Conservation (phyloP, 1,140 invertebrate species). For the Protaetia brevitarsis region DNA sequence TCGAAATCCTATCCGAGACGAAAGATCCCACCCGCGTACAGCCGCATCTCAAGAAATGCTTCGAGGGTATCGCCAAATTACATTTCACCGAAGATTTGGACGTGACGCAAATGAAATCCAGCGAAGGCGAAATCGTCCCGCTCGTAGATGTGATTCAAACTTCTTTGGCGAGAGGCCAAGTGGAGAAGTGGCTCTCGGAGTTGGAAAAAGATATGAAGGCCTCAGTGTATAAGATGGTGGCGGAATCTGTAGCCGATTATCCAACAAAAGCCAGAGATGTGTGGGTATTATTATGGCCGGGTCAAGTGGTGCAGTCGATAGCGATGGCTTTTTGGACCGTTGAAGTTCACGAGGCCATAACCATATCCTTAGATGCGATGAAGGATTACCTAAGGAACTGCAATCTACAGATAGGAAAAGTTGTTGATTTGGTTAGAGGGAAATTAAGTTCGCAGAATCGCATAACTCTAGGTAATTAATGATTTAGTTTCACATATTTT, state of each 20-base stretch:
- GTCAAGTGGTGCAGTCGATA: conserved; percentile 85
- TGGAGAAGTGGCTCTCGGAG: conserved; percentile 95
- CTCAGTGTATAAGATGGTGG: conserved; percentile 73
- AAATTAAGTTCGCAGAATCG: conserved; percentile 84
- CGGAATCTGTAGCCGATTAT: conserved; percentile 66
- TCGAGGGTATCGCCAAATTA: conserved; percentile 86
- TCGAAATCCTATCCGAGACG: conserved; percentile 95
- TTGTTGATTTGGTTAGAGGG: conserved; percentile 83
- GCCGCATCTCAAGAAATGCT: conserved; percentile 97
- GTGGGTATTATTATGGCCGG: conserved; percentile 89
- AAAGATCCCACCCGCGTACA: conserved; percentile 95
- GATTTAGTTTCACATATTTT: background rate
- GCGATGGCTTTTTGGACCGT: conserved; percentile 87
- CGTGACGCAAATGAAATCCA: conserved; percentile 86
- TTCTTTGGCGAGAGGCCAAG: conserved; percentile 84
- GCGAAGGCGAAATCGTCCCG: conserved; percentile 79
- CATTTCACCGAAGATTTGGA: conserved; percentile 84
- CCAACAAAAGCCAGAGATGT: conserved; percentile 58
- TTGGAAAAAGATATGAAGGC: conserved; percentile 89
- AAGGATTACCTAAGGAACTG: conserved; percentile 57
- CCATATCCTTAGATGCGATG: conserved; percentile 54
- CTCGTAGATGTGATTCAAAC: conserved; percentile 83
- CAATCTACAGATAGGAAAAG: conserved; percentile 74
- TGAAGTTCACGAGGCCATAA: conserved; percentile 73
- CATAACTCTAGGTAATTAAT: conserved; percentile 73